phyloP scores from a whole-genome alignment of 2,888 invertebrate genomes.

The Muscina levida region DNA sequence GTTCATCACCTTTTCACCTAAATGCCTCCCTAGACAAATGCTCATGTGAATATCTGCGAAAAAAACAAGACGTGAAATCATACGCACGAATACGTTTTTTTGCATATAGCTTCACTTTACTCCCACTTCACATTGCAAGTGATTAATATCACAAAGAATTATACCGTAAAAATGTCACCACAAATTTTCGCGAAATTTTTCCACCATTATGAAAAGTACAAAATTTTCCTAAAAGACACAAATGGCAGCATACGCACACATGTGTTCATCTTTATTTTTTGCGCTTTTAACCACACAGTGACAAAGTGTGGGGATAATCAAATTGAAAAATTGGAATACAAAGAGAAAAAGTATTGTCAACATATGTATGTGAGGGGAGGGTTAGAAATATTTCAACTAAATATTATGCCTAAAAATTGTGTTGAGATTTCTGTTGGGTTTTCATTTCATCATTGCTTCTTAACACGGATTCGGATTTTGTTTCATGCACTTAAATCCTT shows the following conservation, averaged over 20 bases:
- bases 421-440: not conserved
- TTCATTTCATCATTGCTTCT: slow-evolving; percentile 22
- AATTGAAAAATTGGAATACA: slow-evolving; percentile 65
- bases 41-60: slow-evolving; percentile 44
- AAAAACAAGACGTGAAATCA: slow-evolving; percentile 58
- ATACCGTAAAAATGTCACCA: slow-evolving; percentile 67
- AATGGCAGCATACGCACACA: slow-evolving; percentile 37
- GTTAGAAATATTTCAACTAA: not conserved
- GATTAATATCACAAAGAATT: slow-evolving; percentile 63
- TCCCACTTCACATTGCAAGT: slow-evolving; percentile 14
- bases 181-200: slow-evolving; percentile 65
- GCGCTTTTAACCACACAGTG: slow-evolving; percentile 61
- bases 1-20: too few relatives aligned
- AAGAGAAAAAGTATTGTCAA: slow-evolving; percentile 60
- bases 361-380: slow-evolving; percentile 62
- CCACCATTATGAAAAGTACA: slow-evolving; percentile 43
- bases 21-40: too few relatives aligned
- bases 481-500: slow-evolving; percentile 56
- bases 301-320: slow-evolving; percentile 69
- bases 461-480: slow-evolving; percentile 31
- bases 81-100: slow-evolving; percentile 53
- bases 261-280: slow-evolving; percentile 39
- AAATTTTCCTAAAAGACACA: slow-evolving; percentile 40
- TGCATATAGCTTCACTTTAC: slow-evolving; percentile 9
- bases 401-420: not conserved